Evolutionary conservation across 2,888 invertebrate genomes (phyloP).

Genomic region (Acanthoscelides obtectus): DNA sequence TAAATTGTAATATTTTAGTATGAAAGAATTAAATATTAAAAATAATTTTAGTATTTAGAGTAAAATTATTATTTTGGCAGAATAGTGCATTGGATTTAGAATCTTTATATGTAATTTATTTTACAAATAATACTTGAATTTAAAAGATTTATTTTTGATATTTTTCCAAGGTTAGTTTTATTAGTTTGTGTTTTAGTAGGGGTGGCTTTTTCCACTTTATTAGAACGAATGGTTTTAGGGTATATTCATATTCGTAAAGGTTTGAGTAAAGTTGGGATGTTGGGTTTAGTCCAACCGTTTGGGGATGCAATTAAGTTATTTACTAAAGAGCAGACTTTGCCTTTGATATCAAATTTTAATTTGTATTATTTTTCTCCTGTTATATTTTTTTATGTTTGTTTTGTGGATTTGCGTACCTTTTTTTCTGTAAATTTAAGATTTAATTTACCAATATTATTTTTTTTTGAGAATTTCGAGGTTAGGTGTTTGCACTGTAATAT

Average conservation of each 20-base stretch:
- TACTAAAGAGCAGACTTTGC: conserved; percentile 59
- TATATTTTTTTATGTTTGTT: conserved; percentile 49
- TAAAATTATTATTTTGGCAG: conserved; percentile 57
- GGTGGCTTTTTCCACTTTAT: conserved; percentile 67
- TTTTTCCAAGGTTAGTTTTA: conserved; percentile 49
- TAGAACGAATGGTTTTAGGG: conserved; percentile 67
- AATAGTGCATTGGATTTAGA: conserved; percentile 69
- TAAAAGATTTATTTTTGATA: conserved; percentile 42
- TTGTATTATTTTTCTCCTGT: conserved; percentile 50
- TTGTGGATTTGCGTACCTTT: conserved; percentile 58
- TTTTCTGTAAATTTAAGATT: conserved; percentile 52
- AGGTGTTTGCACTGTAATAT: conserved; percentile 60
- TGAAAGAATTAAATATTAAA: conserved; percentile 69
- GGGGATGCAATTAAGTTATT: conserved; percentile 70
- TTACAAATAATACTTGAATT: conserved; percentile 56
- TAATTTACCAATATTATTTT: conserved; percentile 58
- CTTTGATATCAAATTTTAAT: conserved; percentile 56
- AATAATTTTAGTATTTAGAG: conserved; percentile 50
- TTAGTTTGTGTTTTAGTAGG: conserved; percentile 59
- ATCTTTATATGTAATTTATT: conserved; percentile 56
- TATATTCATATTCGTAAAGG: conserved; percentile 72
- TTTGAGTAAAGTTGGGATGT: conserved; percentile 63
- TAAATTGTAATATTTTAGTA: conserved; percentile 62
- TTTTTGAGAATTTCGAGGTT: conserved; percentile 62
- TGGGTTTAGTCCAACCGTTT: conserved; percentile 65